Conservation (phyloP, 2,797 vertebrate species). For the Hydrocynus forskahlii region DNA sequence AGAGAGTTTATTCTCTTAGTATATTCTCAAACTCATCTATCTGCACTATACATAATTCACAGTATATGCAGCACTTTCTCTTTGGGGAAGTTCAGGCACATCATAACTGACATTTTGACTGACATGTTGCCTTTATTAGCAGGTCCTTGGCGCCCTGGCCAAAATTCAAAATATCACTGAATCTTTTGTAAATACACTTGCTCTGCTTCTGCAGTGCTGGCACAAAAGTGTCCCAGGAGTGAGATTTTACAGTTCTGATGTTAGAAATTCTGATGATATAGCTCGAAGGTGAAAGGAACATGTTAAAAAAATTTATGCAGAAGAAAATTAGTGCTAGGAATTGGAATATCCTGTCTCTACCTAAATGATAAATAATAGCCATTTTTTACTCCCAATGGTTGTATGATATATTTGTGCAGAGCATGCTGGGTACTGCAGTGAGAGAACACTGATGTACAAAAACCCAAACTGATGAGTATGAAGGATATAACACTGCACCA, state of each 20-base stretch:
- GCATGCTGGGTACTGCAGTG: too few species aligned
- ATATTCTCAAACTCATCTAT: conserved; percentile 46
- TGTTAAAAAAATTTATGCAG: too few species aligned
- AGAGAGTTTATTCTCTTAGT: conserved; percentile 40
- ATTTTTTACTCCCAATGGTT: too few species aligned
- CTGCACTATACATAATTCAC: conserved; percentile 70
- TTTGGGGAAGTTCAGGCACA: conserved; percentile 62
- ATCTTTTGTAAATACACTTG: background rate
- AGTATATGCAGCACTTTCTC: conserved; percentile 48
- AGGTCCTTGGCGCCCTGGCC: conserved; percentile 3
- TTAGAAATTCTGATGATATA: background rate
- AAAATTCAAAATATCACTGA: background rate
- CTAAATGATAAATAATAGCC: too few species aligned
- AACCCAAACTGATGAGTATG: too few species aligned
- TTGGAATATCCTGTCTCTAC: too few species aligned
- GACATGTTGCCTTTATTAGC: conserved; percentile 29
- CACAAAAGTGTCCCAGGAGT: too few species aligned
- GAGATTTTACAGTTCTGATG: too few species aligned
- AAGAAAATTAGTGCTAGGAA: too few species aligned
- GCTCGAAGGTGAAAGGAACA: background rate
- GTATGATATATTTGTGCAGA: too few species aligned
- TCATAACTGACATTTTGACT: conserved; percentile 53
- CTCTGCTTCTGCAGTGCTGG: too few species aligned
- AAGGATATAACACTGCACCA: too few species aligned
- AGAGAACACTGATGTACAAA: background rate